These are phyloP conservation scores for Calliphora vomitoria DNA, from an alignment of 2,888 invertebrate species.

Conservation along the genomic window DNA sequence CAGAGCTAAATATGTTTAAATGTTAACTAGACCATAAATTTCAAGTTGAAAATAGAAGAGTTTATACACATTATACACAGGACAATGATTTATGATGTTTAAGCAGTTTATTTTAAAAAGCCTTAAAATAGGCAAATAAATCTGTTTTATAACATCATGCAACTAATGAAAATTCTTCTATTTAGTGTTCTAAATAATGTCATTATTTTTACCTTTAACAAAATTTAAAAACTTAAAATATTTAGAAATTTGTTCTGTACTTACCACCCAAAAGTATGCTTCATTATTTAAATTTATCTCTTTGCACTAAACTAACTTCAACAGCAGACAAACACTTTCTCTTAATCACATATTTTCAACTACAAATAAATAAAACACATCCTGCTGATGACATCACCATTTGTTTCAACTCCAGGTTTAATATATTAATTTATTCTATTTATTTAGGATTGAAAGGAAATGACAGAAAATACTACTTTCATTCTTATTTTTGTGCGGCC, in stretches of 20 bases:
- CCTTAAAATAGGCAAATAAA: slow-evolving; percentile 5
- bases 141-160: neutral
- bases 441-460: slow-evolving; percentile 21
- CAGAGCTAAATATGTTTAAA: neutral
- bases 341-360: neutral
- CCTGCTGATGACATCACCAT: slow-evolving; percentile 19
- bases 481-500: slow-evolving; percentile 17
- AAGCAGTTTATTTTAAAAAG: neutral
- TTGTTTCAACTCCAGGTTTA: slow-evolving; percentile 2
- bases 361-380: neutral
- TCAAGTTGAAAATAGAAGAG: neutral
- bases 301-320: neutral
- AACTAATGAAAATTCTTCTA: too few species aligned
- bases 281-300: neutral
- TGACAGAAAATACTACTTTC: neutral
- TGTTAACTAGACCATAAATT: slow-evolving; percentile 14
- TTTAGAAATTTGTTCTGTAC: neutral
- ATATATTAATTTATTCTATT: slow-evolving; percentile 27
- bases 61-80: neutral
- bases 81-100: slow-evolving; percentile 1
- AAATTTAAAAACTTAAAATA: slow-evolving; percentile 29
- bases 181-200: too few species aligned
- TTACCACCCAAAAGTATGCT: neutral
- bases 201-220: neutral
- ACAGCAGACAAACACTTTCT: neutral